Percentiles rank a stretch among this genome's conserved stretches.
These are phyloP conservation scores for Ptychochromis oligacanthus DNA, from an alignment of 2,113 vertebrate genomes.

Conservation along the genomic window DNA sequence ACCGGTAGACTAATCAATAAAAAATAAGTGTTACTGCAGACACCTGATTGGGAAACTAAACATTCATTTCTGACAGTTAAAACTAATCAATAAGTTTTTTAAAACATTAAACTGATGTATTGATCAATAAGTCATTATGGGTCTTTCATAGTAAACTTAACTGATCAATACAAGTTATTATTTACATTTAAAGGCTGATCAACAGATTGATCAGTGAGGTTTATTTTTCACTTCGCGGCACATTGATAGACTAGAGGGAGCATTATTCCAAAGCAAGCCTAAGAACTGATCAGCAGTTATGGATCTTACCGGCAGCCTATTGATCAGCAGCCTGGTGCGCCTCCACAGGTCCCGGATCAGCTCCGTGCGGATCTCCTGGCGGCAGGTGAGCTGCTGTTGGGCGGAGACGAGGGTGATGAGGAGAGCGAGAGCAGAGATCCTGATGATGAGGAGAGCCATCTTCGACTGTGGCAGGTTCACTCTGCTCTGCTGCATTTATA, in stretches of 20 bases:
- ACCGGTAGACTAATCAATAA: background rate
- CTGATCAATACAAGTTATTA: background rate
- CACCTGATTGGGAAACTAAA: background rate
- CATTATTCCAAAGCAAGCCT: background rate
- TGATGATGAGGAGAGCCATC: slow-evolving; percentile 43
- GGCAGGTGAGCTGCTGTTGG: slow-evolving; percentile 17
- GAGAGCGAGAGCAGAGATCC: background rate
- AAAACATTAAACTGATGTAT: background rate
- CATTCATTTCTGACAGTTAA: background rate
- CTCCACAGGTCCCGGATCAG: slow-evolving; percentile 65
- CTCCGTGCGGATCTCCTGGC: slow-evolving; percentile 9
- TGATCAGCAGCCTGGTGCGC: slow-evolving; percentile 19
- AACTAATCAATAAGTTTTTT: background rate
- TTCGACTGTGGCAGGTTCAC: slow-evolving; percentile 17
- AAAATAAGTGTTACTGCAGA: background rate
- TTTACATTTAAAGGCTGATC: background rate
- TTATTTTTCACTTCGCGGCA: background rate
- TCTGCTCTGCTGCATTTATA: slow-evolving; percentile 46
- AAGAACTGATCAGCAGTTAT: background rate
- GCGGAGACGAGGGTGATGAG: slow-evolving; percentile 24
- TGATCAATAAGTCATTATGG: background rate
- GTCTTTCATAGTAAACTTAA: no score
- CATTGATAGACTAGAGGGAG: background rate
- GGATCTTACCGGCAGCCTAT: slow-evolving; percentile 59
- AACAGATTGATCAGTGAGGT: background rate